These are phyloP conservation scores for Cepphus grylle DNA, from an alignment of 2,113 vertebrate genomes.

Conservation along the genomic window DNA sequence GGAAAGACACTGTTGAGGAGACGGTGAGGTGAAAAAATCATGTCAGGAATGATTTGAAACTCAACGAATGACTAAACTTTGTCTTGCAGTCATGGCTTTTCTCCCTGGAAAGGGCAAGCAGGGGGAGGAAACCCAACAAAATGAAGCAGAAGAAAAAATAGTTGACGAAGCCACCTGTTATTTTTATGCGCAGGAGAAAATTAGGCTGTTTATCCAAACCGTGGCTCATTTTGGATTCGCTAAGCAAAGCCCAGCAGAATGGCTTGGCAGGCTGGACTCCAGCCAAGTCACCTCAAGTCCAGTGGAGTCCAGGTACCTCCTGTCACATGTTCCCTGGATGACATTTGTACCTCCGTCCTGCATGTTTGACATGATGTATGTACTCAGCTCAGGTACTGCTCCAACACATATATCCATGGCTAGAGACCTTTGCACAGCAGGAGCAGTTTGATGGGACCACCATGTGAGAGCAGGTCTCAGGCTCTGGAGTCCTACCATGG, in stretches of 20 bases:
- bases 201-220: not conserved
- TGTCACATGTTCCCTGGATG: not conserved
- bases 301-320: not conserved
- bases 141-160: not conserved
- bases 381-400: not conserved
- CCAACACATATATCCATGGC: no score
- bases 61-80: not conserved
- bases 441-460: not conserved
- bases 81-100: not conserved
- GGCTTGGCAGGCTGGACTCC: not conserved
- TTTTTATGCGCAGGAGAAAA: not conserved
- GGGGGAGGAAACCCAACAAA: not conserved
- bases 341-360: not conserved
- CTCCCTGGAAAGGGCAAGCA: not conserved
- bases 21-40: not conserved
- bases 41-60: not conserved
- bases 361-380: accelerated
- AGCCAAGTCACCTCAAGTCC: not conserved
- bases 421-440: not conserved
- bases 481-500: not conserved
- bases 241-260: not conserved
- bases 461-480: not conserved
- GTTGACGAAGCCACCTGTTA: not conserved
- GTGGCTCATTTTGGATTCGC: not conserved
- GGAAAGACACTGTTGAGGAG: not conserved